Conservation (phyloP, 2,888 invertebrate species). For the Zele albiditarsus region DNA sequence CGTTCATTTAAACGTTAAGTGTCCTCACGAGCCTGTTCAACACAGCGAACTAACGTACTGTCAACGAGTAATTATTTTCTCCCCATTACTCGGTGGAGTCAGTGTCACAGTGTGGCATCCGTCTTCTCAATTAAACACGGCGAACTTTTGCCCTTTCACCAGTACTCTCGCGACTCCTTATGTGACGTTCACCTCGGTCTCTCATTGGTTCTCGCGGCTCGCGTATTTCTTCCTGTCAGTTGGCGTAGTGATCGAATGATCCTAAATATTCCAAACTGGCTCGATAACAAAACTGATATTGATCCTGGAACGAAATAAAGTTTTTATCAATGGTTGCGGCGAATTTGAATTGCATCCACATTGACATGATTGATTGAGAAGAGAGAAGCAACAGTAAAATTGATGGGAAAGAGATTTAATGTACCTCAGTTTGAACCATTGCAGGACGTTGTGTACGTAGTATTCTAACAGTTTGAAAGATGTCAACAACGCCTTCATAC, state of each 20-base stretch:
- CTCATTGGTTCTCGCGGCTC: conserved; percentile 65
- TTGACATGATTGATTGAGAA: not conserved
- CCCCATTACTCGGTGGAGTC: not conserved
- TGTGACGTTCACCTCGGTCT: conserved; percentile 63
- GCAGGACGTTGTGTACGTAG: conserved; percentile 98
- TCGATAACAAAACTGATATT: conserved; percentile 99
- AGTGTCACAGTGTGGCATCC: not conserved
- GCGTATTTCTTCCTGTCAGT: conserved; percentile 77
- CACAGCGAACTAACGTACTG: conserved; percentile 21
- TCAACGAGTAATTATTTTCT: conserved; percentile 9
- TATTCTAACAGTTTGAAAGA: conserved; percentile 99
- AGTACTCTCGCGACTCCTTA: conserved; percentile 61
- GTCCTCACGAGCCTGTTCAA: conserved; percentile 19
- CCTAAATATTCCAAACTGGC: conserved; percentile 98
- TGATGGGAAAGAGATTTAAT: conserved; percentile 36
- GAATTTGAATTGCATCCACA: not conserved
- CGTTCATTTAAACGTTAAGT: not conserved
- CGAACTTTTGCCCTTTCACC: conserved; percentile 69
- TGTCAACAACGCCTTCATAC: conserved; percentile 98
- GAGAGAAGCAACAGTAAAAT: not conserved
- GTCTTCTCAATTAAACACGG: conserved; percentile 61
- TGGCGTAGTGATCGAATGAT: conserved; percentile 97
- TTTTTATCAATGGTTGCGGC: not conserved
- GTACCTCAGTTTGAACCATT: conserved; percentile 99
- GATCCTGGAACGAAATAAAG: conserved; percentile 84